Conservation (phyloP, 2,888 invertebrate species). For the Fragum whitleyi region DNA sequence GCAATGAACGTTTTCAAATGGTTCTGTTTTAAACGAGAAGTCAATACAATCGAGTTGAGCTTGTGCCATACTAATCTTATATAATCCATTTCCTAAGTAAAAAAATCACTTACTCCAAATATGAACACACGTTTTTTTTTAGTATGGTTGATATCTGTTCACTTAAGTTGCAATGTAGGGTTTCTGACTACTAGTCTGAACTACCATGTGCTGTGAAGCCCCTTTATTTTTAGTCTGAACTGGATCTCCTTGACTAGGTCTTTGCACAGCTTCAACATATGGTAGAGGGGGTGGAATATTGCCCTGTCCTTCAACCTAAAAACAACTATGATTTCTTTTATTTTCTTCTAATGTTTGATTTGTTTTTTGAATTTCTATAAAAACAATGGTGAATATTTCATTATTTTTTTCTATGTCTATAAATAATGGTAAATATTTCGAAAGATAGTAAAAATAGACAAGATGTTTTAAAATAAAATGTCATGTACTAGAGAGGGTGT, state of each 20-base stretch:
- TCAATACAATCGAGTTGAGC: constrained; percentile 9
- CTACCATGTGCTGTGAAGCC: background rate
- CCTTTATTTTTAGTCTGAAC: background rate
- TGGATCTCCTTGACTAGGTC: too few species aligned
- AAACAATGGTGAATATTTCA: background rate
- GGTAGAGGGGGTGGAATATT: background rate
- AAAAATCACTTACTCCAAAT: background rate
- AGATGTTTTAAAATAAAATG: background rate
- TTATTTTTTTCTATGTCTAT: too few species aligned
- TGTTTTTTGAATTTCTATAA: background rate
- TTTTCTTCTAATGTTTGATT: background rate
- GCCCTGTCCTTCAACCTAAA: constrained; percentile 1
- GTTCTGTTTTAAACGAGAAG: constrained; percentile 13
- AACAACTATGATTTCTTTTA: background rate
- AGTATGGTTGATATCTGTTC: background rate
- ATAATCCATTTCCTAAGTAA: background rate
- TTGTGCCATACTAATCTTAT: constrained; percentile 8
- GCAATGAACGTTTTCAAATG: constrained; percentile 10
- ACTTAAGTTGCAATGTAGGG: background rate
- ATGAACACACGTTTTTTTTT: background rate
- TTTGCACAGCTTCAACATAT: background rate
- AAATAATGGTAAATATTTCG: too few species aligned
- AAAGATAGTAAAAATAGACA: background rate
- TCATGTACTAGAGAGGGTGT: background rate
- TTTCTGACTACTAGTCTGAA: constrained; percentile 3